These are phyloP conservation scores for Anastrepha ludens DNA, from an alignment of 1,140 invertebrate genomes.

Conservation along the genomic window DNA sequence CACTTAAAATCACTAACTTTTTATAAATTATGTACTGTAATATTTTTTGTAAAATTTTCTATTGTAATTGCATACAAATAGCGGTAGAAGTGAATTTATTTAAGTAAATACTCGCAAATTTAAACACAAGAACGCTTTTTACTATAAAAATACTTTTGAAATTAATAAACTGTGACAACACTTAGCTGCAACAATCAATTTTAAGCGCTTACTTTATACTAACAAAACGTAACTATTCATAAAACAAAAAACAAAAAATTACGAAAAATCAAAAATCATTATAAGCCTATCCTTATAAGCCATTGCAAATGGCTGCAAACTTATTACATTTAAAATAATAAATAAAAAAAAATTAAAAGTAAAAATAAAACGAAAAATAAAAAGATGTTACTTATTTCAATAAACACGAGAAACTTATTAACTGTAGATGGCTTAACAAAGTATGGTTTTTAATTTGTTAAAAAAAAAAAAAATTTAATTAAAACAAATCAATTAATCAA, in stretches of 20 bases:
- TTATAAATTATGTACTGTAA: neutral
- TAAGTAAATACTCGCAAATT: neutral
- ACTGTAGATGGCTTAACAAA: too few species aligned
- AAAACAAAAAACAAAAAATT: neutral
- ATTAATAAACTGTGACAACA: conserved; percentile 35
- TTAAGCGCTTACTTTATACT: conserved; percentile 41
- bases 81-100: neutral
- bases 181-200: conserved; percentile 45
- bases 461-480: too few species aligned
- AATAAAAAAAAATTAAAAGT: neutral
- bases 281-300: neutral
- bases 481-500: too few species aligned
- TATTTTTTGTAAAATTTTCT: neutral
- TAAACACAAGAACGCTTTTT: neutral
- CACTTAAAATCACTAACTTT: neutral
- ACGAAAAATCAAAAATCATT: neutral
- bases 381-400: too few species aligned
- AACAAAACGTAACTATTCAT: neutral
- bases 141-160: neutral
- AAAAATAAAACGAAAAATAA: too few species aligned
- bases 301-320: neutral
- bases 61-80: too few species aligned
- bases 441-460: too few species aligned
- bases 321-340: neutral
- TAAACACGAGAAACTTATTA: too few species aligned